Evolutionary conservation across 2,888 invertebrate species (phyloP), one percentile per base, ranked within the genome.

Genomic region (Aphidius colemani): DNA sequence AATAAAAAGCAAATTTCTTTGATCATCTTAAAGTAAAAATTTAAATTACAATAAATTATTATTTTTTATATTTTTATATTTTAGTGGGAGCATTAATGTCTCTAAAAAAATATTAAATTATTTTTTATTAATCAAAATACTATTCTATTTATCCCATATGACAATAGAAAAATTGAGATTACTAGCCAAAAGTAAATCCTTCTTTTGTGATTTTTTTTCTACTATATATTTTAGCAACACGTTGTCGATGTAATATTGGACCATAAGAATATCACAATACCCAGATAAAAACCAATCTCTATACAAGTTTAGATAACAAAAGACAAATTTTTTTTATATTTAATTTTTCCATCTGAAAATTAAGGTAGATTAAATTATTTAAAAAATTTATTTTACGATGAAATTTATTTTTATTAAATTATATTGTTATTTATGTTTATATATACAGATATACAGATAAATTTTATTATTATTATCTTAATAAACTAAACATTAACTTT

Each of bases 141-240:
- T 53, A 41, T 48, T 45, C 44, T 49, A 43, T 45, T 79, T 80
- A 77, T 80, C 80, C 75, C 75, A 62, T 49, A 66, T 69, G 74
- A 80, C 80, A 81, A 81, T 80, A 75, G 74, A 75, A 71, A 73
- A 74, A 72, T 73, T 72, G 76, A 80, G 80, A 80, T 81, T 81
- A 81, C 79, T 74, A 73, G 71, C 70, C 71, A 71, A 13, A 13
- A 72, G 74, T 41, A 65, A 76, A 79, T 78, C 76, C 78, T 74
- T 74, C 71, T 72, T 75, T 69, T 76, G 76, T 77, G 72, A 75
- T 71, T 75, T 74, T 73, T 73, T 30, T 18, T 18, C 13, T 18
- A 18, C 13, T 2, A 18, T 18, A 18, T 0, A 78, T 76, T 78
- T 75, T 74, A 70, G 72, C 69, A 69, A 74, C 73, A 71, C 69